phyloP scores from a whole-genome alignment of 2,797 vertebrate genomes.

The Psittacula echo region DNA sequence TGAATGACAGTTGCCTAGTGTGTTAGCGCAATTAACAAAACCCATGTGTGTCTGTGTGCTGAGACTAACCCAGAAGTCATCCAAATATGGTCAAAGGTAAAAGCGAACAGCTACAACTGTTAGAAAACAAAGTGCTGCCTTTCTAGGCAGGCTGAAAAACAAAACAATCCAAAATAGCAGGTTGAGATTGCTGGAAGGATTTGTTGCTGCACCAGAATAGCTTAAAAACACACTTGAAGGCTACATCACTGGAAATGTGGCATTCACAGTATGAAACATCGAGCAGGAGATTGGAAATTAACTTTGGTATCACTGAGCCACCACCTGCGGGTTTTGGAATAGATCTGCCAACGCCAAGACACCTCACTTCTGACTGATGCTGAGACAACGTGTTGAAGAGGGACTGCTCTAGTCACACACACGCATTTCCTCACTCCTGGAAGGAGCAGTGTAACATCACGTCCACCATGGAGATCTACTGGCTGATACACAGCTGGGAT shows the following conservation, averaged over 20 bases:
- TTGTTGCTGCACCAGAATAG: neutral
- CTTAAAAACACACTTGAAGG: neutral
- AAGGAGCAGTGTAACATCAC: neutral
- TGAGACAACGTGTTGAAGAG: neutral
- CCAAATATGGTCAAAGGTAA: neutral
- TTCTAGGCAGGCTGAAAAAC: neutral
- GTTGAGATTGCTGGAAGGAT: neutral
- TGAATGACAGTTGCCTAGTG: neutral
- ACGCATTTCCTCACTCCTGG: neutral
- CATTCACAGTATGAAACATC: neutral
- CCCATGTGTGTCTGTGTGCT: too few relatives aligned
- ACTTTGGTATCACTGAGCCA: neutral
- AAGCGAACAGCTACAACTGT: neutral
- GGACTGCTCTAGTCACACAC: neutral
- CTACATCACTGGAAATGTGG: neutral
- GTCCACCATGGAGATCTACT: neutral
- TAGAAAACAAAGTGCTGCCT: neutral
- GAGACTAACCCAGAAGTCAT: neutral
- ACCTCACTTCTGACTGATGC: neutral
- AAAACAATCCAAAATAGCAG: neutral
- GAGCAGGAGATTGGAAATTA: neutral
- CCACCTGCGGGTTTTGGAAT: conserved; percentile 1
- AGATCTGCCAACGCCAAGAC: neutral
- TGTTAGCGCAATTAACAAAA: neutral
- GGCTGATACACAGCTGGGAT: neutral